Evolutionary conservation across 1,140 invertebrate species (phyloP).

Genomic region (Sminthurinus signatus): DNA sequence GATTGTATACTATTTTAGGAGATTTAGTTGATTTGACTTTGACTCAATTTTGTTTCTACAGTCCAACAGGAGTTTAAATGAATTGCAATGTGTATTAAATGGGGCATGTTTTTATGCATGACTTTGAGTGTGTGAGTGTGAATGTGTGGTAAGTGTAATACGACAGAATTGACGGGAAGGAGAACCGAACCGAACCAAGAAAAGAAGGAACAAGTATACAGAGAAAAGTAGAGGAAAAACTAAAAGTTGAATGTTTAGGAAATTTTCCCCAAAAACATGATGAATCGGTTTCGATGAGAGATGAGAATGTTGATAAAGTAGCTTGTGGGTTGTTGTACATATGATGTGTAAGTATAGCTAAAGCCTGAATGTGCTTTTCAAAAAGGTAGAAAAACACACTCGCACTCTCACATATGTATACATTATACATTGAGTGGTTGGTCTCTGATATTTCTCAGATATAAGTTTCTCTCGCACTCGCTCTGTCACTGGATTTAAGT

Average conservation of each 20-base stretch:
- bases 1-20: no score
- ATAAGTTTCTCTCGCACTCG: no score
- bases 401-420: not conserved
- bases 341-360: not conserved
- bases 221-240: no score
- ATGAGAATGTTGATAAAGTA: slow-evolving; percentile 36
- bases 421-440: not conserved
- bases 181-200: slow-evolving; percentile 5
- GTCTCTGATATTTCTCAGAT: no score
- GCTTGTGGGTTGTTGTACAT: slow-evolving; percentile 17
- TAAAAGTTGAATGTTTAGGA: slow-evolving; percentile 18
- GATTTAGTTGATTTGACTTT: no score
- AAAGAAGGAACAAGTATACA: not conserved
- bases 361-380: not conserved
- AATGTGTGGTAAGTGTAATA: no score
- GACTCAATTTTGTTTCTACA: no score
- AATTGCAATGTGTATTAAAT: slow-evolving; percentile 7
- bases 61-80: slow-evolving; percentile 1
- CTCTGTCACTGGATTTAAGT: no score
- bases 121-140: no score
- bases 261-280: slow-evolving; percentile 32
- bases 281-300: slow-evolving; percentile 37
- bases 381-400: not conserved
- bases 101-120: no score
- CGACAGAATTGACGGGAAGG: not conserved